Base-by-base conservation (phyloP, 2,888 invertebrate genomes). In the Peribatodes rhomboidaria region DNA sequence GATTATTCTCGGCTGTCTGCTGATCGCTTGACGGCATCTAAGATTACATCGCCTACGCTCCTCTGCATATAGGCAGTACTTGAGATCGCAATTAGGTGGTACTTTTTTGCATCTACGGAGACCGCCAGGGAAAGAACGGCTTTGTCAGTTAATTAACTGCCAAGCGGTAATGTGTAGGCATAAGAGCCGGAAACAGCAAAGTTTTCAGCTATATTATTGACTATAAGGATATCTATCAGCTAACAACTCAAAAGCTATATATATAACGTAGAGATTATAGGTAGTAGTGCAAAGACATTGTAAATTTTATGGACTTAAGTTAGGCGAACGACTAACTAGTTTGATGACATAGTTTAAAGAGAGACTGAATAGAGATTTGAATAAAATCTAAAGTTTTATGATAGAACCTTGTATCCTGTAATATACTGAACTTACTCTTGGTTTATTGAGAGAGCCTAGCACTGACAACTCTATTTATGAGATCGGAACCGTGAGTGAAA, bases 391-490 rank as follows among this genome's bases (percentile, higher is more conserved):
- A 9, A 2, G 41, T 11, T 2, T 18, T 13, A 13, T 46, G 8
- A 47, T 22, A 14, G 16, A 18, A 46, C 9, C 31, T 35, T 37
- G 37, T 13, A 16, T 33, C 18, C 41, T 47, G 41, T n/a, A 20
- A 14, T 22, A 41, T 20, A 61, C 22, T 22, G 54, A 35, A 16
- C 2, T 31, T 44, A n/a, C 10, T n/a, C 27, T 35, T 54, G 16
- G 7, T 72, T 79, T 81, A 85, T 85, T 84, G 82, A 81, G 27
- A 47, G 46, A 47, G 76, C 74, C 75, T 66, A 9, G 58, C 71
- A 72, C 81, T 81, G 85, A 88, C 86, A 87, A 80, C 77, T 88
- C 79, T 85, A 87, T 88, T 84, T 85, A 82, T 81, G 61, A 53
- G 76, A 74, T 72, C 73, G 63, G 67, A 61, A 67, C 67, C 67